These are phyloP conservation scores for Larimichthys crocea DNA, from an alignment of 2,113 vertebrate species.

Conservation along the genomic window DNA sequence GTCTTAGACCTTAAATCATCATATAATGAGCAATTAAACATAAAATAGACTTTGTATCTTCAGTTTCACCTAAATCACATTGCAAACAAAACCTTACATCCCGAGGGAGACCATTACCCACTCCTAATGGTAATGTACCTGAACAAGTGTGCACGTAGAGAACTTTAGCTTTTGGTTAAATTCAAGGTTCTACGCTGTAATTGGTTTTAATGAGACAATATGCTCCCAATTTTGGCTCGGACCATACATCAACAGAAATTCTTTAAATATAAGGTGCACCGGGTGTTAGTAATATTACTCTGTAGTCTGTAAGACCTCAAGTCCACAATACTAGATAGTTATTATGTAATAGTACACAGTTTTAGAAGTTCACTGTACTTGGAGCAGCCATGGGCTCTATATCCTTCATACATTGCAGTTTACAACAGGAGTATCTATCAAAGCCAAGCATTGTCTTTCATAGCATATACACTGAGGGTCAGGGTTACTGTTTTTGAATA, in stretches of 20 bases:
- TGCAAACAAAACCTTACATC: background rate
- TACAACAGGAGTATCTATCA: background rate
- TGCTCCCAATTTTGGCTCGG: background rate
- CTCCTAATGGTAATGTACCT: background rate
- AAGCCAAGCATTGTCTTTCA: background rate
- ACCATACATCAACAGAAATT: background rate
- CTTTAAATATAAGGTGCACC: background rate
- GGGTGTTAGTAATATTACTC: background rate
- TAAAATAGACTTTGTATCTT: background rate
- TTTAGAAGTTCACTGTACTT: background rate
- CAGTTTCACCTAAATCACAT: background rate
- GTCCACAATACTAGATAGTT: background rate
- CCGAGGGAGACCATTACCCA: background rate
- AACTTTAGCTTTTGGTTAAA: background rate
- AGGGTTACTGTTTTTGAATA: background rate
- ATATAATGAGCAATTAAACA: background rate
- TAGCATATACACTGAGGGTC: background rate
- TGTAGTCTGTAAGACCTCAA: background rate
- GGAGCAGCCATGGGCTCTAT: background rate
- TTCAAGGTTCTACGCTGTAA: background rate
- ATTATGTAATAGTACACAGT: background rate
- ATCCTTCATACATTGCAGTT: background rate
- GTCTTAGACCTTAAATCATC: background rate
- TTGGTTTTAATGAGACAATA: constrained; percentile 5
- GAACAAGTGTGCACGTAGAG: background rate